Evolutionary conservation across 2,113 vertebrate species (phyloP), one percentile per base, ranked within the genome.

Genomic region (Larimichthys crocea): DNA sequence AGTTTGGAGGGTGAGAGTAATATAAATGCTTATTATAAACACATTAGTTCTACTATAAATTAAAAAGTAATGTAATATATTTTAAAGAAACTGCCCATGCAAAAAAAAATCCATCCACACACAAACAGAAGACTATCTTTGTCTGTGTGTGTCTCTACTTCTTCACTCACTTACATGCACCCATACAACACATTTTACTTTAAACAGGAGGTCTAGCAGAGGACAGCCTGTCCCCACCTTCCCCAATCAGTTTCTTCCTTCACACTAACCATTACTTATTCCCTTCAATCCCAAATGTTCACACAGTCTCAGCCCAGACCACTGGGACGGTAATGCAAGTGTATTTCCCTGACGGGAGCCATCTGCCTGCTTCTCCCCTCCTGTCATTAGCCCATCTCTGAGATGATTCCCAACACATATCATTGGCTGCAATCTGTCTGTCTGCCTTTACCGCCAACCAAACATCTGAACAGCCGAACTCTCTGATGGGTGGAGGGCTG

Each of bases 351-450:
- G 92, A 88, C 88, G 86, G 84, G 82, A 85, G 83, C 94, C 94
- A 95, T 95, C 94, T 95, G 95, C 88, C 90, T 80, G 64, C 64
- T 89, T 90, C 83, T 83, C 86, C 79, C 90, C 91, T 91, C 88
- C 85, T 89, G 89, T 90, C 90, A 92, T 93, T 93, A 92, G 92
- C 91, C 65, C 90, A 85, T 92, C 92, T 91, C 84, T 78, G 88
- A 89, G 82, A 92, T 91, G 90, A 92, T 93, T 93, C 91, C 93
- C 91, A 93, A 93, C 93, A 93, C 94, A 94, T 93, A 93, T 94
- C 92, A 91, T 85, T 89, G 92, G 86, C 91, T 85, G 87, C 95
- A 95, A 95, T 94, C 94, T 95, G 95, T 92, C 92, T 89, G 85
- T 93, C 92, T 91, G 86, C 82, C 72, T 88, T 87, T 79, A 86